These are phyloP conservation scores for Zophobas morio DNA, from an alignment of 1,140 invertebrate species.

Conservation along the genomic window DNA sequence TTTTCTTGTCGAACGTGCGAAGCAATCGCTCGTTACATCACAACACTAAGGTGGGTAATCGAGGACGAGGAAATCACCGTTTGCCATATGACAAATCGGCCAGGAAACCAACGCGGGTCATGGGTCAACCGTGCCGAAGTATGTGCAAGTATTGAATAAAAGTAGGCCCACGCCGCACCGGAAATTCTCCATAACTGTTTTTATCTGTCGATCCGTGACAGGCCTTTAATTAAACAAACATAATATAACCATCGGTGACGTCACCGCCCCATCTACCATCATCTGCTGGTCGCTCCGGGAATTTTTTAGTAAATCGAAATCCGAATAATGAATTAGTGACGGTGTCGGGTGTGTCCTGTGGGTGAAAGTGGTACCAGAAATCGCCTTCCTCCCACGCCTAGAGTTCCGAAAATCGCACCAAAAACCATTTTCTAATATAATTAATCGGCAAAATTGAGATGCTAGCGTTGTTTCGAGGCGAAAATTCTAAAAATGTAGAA, in stretches of 20 bases:
- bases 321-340: too few relatives aligned
- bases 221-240: conserved; percentile 16
- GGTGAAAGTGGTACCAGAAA: neutral
- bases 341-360: neutral
- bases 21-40: neutral
- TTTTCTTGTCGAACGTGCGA: neutral
- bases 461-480: neutral
- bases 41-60: neutral
- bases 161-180: conserved; percentile 16
- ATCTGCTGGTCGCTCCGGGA: neutral
- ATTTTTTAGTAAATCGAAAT: neutral
- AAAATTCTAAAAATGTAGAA: neutral
- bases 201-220: conserved; percentile 13
- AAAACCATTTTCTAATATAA: neutral
- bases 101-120: neutral
- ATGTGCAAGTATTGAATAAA: conserved; percentile 11
- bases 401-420: neutral
- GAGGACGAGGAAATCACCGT: conserved; percentile 24
- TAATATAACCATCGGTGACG: neutral
- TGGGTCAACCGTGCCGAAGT: neutral
- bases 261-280: neutral
- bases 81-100: conserved; percentile 24
- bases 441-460: neutral
- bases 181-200: conserved; percentile 26
- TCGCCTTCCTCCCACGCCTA: neutral